Evolutionary conservation across 2,797 vertebrate species (phyloP).

Genomic region (Lateolabrax maculatus): DNA sequence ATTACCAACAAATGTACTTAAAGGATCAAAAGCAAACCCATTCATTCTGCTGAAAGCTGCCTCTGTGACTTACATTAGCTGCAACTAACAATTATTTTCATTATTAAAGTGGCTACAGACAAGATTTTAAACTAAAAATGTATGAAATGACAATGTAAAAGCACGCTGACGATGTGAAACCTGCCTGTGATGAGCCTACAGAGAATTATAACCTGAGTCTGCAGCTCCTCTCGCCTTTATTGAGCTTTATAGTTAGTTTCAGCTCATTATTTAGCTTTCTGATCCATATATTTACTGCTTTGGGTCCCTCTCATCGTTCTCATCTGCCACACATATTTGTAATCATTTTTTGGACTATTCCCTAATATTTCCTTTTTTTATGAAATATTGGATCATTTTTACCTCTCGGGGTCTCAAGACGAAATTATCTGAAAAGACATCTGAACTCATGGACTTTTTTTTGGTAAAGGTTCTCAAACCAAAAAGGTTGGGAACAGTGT

Average conservation of each 20-base stretch:
- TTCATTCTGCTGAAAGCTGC: background rate
- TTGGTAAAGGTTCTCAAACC: background rate
- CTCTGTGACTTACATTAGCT: background rate
- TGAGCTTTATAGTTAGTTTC: background rate
- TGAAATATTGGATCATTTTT: background rate
- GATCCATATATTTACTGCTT: background rate
- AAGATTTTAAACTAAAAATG: background rate
- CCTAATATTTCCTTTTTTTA: background rate
- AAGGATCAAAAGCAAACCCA: too few relatives aligned
- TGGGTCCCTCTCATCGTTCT: background rate
- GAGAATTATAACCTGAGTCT: conserved; percentile 9
- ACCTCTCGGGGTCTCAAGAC: background rate
- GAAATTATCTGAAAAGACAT: too few relatives aligned
- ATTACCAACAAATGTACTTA: too few relatives aligned
- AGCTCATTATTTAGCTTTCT: background rate
- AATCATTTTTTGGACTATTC: background rate
- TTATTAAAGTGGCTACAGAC: background rate
- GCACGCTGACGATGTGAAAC: background rate
- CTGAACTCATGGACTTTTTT: background rate
- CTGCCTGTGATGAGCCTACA: background rate
- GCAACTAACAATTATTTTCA: background rate
- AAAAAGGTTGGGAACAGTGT: background rate
- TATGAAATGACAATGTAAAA: background rate
- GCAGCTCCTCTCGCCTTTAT: too few relatives aligned
- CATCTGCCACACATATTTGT: background rate